A percentile compares a stretch with the other conserved stretches of the same genome.
These are phyloP conservation scores for Carassius carassius DNA, from an alignment of 2,113 vertebrate species.

Conservation along the genomic window DNA sequence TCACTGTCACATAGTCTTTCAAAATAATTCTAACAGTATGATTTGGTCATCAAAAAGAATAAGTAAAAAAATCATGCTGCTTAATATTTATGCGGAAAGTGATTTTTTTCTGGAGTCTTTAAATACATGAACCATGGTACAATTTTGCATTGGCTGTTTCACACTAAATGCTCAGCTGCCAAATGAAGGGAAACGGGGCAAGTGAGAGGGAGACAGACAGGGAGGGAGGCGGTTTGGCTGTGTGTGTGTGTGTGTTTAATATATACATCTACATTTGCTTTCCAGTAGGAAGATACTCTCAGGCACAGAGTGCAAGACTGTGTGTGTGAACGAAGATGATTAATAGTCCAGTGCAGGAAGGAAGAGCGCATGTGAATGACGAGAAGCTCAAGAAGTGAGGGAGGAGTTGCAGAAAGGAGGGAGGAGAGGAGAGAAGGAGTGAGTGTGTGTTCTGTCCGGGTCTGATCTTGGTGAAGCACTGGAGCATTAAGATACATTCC, in stretches of 20 bases:
- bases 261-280: conserved; percentile 64
- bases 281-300: conserved; percentile 53
- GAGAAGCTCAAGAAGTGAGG: conserved; percentile 54
- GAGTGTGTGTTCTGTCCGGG: conserved; percentile 5
- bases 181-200: neutral
- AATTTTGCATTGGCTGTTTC: conserved; percentile 23
- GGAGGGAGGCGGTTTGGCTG: conserved; percentile 34
- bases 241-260: neutral
- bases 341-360: conserved; percentile 15
- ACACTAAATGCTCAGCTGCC: conserved; percentile 15
- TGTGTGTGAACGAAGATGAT: conserved; percentile 28
- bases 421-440: conserved; percentile 46
- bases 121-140: neutral
- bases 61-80: too few relatives aligned
- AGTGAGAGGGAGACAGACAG: conserved; percentile 24
- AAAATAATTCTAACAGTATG: too few relatives aligned
- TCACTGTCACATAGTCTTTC: too few relatives aligned
- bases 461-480: conserved; percentile 52
- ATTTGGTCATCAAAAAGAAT: too few relatives aligned
- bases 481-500: conserved; percentile 47
- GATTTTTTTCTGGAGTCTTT: neutral
- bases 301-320: neutral
- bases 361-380: conserved; percentile 36
- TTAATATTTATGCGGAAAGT: too few relatives aligned
- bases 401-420: conserved; percentile 55